Evolutionary conservation across 2,797 vertebrate genomes (phyloP).

Genomic region (Hypotaenidia philippensis): DNA sequence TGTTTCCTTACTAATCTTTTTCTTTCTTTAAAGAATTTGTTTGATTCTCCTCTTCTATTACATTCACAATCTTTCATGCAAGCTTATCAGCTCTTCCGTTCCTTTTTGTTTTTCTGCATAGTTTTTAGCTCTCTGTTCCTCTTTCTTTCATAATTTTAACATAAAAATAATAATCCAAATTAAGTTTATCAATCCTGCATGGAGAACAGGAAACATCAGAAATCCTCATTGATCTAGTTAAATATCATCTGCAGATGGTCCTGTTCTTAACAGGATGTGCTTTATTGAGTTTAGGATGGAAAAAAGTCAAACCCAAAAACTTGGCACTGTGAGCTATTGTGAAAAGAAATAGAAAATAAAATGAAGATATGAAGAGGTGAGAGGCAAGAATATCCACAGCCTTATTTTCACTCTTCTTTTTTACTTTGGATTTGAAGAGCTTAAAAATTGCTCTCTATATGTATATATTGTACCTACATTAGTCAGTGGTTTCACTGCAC

Average conservation of each 20-base stretch:
- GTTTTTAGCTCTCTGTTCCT: neutral
- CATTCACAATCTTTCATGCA: neutral
- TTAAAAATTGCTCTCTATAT: neutral
- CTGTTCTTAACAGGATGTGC: neutral
- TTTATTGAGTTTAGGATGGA: neutral
- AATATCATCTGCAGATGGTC: neutral
- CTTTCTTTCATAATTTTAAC: neutral
- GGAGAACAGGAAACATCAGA: neutral
- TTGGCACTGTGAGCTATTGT: neutral
- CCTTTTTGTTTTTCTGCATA: neutral
- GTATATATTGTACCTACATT: neutral
- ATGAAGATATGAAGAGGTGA: neutral
- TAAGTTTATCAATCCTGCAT: neutral
- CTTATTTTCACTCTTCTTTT: neutral
- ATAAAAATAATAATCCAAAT: neutral
- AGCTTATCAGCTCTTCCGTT: neutral
- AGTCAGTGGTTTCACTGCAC: conserved; percentile 9
- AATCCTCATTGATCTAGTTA: neutral
- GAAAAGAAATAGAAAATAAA: neutral
- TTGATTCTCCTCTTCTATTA: neutral
- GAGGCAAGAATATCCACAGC: neutral
- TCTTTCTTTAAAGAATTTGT: neutral
- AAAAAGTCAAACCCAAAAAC: neutral
- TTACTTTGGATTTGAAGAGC: neutral
- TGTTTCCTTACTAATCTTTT: neutral